A percentile compares a stretch with the other conserved stretches of the same genome.
These are phyloP conservation scores for Sebastes matsubarae DNA, from an alignment of 2,797 vertebrate genomes.

Conservation along the genomic window DNA sequence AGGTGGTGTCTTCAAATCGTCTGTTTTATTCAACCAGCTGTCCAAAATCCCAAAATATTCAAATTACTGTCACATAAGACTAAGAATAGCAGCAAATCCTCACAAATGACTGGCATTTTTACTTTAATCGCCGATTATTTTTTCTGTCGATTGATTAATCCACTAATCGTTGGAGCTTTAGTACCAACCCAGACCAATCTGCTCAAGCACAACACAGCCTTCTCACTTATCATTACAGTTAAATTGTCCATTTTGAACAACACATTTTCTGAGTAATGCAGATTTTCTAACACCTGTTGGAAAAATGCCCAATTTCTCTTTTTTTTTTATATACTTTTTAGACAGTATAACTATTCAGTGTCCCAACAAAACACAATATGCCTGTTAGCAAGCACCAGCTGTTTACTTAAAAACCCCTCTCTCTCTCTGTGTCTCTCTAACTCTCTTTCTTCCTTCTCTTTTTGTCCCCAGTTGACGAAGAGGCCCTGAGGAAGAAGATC, in stretches of 20 bases:
- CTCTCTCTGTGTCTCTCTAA: neutral
- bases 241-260: conserved; percentile 3
- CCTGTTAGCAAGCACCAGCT: conserved; percentile 25
- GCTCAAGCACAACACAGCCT: neutral
- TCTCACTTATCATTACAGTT: neutral
- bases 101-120: neutral
- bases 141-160: neutral
- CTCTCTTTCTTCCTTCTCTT: neutral
- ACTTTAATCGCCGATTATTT: neutral
- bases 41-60: neutral
- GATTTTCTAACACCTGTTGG: neutral
- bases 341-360: neutral
- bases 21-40: neutral
- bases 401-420: conserved; percentile 5
- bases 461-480: conserved; percentile 85
- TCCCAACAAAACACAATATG: conserved; percentile 1
- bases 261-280: conserved; percentile 2
- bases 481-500: conserved; percentile 92
- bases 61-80: neutral
- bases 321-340: neutral
- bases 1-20: neutral
- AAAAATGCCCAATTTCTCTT: neutral
- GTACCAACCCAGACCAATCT: neutral
- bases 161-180: neutral
- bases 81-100: neutral